Conservation (phyloP, 2,797 vertebrate species). For the Enteromius paludinosus region DNA sequence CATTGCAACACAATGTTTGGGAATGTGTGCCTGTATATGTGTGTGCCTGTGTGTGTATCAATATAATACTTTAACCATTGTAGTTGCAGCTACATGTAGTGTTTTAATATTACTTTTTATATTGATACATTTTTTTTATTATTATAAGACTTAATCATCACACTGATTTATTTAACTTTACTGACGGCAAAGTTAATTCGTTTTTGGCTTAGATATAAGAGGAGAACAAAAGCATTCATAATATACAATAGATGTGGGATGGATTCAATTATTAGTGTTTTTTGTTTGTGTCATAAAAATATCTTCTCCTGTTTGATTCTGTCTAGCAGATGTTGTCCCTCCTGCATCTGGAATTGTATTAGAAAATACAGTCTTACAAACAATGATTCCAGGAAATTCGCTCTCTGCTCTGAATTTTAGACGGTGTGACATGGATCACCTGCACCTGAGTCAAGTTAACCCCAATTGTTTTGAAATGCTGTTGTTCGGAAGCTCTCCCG, state of each 20-base stretch:
- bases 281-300: conserved; percentile 62
- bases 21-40: too few relatives aligned
- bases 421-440: conserved; percentile 17
- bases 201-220: neutral
- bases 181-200: too few relatives aligned
- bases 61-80: too few relatives aligned
- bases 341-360: conserved; percentile 8
- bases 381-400: conserved; percentile 12
- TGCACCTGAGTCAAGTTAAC: conserved; percentile 31
- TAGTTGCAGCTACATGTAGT: too few relatives aligned
- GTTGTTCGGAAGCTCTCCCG: conserved; percentile 41
- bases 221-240: neutral
- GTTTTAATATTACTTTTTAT: too few relatives aligned
- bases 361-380: neutral
- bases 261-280: neutral
- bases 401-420: conserved; percentile 25
- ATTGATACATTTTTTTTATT: too few relatives aligned
- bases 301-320: conserved; percentile 48
- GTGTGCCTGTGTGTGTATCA: too few relatives aligned
- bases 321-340: conserved; percentile 12
- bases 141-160: neutral
- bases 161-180: neutral
- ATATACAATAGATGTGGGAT: conserved; percentile 20
- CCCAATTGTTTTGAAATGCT: conserved; percentile 15
- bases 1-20: too few relatives aligned